Conservation (phyloP, 1,140 invertebrate species). For the Coenobita brevimanus region DNA sequence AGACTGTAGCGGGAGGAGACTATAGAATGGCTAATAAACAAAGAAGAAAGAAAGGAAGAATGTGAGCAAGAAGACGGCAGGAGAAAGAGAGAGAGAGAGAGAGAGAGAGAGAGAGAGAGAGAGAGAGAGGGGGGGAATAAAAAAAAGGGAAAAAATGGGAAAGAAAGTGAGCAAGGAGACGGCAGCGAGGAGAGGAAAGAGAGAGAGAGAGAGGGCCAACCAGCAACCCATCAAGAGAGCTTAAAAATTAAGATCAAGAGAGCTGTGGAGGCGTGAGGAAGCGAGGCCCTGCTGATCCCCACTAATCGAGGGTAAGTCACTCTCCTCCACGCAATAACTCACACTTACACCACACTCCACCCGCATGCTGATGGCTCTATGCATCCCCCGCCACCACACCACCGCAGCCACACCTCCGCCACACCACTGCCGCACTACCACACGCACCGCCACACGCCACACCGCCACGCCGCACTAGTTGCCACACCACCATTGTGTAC, state of each 20-base stretch:
- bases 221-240: slow-evolving; percentile 47
- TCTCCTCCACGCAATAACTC: slow-evolving; percentile 38
- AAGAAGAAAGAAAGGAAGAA: neutral
- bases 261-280: slow-evolving; percentile 23
- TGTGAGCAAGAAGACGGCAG: neutral
- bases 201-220: neutral
- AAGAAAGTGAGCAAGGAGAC: too few relatives aligned
- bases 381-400: too few relatives aligned
- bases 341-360: slow-evolving; percentile 24
- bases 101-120: neutral
- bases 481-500: too few relatives aligned
- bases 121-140: neutral
- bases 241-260: slow-evolving; percentile 59
- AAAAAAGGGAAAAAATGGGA: neutral
- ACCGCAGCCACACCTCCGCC: too few relatives aligned
- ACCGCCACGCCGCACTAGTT: too few relatives aligned
- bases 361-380: slow-evolving; percentile 44
- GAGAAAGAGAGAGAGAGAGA: neutral
- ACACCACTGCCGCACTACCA: too few relatives aligned
- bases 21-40: neutral
- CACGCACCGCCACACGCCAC: too few relatives aligned
- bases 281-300: slow-evolving; percentile 29
- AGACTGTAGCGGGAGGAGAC: neutral
- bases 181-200: neutral
- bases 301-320: slow-evolving; percentile 54